Evolutionary conservation across 2,113 vertebrate genomes (phyloP), one percentile per base, ranked within the genome.

Genomic region (Illadopsis cleaveri): DNA sequence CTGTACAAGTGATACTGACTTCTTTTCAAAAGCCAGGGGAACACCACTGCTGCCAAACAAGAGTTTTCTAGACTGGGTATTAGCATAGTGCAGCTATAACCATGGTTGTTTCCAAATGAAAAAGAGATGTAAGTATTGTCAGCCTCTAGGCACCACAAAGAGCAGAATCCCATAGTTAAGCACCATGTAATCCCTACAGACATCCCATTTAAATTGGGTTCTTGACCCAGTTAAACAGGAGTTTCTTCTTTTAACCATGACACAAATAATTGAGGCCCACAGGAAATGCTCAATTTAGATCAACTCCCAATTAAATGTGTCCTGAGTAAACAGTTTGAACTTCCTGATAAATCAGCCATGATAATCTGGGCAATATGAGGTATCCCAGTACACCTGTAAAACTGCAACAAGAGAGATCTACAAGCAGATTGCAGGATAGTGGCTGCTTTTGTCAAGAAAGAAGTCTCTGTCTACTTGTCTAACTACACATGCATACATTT

Each of bases 161-260:
- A 77, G 45, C 82, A 93, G 87, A 93, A 88, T 86, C 85, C 58
- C 60, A 31, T 20, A 57, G 78, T 76, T 95, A 96, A 91, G 44
- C 56, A 90, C 50, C 64, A 18, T 21, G 28, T 96, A 97, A 96
- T 97, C 93, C 78, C 75, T 82, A 73, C 62, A 85, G 82, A 72
- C 71, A 88, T 77, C 85, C 68, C 78, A 77, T 72, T 93, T 95
- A 95, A 94, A 86, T 10, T 58, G 82, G 78, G 87, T 82, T 94
- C 87, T 80, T 96, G 91, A 95, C 93, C 94, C 81, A 96, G 71
- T 96, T 96, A 83, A 93, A 65, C 38, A 88, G 45, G 61, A 88
- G 79, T 88, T 95, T 91, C 91, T 96, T 93, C 90, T 96, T 93
- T 93, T 96, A 95, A 91, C 89, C 54, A 30, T 56, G 75, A 58